Evolutionary conservation across 2,888 invertebrate species (phyloP).

Genomic region (Epirrhoe alternata): DNA sequence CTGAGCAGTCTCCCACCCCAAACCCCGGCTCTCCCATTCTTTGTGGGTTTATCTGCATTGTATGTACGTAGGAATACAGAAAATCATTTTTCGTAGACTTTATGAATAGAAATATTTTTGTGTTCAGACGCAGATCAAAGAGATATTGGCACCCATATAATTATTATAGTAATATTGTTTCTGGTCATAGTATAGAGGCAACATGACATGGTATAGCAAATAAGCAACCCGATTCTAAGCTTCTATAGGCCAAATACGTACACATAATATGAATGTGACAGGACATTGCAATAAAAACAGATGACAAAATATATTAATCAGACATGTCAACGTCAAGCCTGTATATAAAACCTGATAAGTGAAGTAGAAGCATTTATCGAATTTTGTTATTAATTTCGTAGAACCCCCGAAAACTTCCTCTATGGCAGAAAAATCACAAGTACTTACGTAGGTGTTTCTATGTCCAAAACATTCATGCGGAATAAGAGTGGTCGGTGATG

Average conservation of each 20-base stretch:
- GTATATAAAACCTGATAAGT: too few relatives aligned
- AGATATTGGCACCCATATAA: not conserved
- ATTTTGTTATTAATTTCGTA: too few relatives aligned
- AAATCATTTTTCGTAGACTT: conserved; percentile 36
- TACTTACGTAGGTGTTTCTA: conserved; percentile 12
- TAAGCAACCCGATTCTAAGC: too few relatives aligned
- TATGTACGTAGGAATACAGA: conserved; percentile 43
- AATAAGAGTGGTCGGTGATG: conserved; percentile 36
- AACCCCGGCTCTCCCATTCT: conserved; percentile 55
- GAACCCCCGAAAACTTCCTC: too few relatives aligned
- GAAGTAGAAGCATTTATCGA: too few relatives aligned
- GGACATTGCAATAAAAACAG: not conserved
- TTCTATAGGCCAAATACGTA: too few relatives aligned
- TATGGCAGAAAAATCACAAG: not conserved
- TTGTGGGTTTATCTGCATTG: conserved; percentile 61
- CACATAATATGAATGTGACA: too few relatives aligned
- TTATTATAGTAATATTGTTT: not conserved
- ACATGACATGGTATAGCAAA: too few relatives aligned
- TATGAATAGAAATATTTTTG: conserved; percentile 21
- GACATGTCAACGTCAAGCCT: too few relatives aligned
- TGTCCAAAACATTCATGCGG: conserved; percentile 24
- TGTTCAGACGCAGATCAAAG: conserved; percentile 25
- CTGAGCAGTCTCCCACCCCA: conserved; percentile 49
- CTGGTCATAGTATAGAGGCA: too few relatives aligned
- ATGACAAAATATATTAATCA: too few relatives aligned